phyloP scores from a whole-genome alignment of 2,888 invertebrate genomes.

The Drosophila longiperda region DNA sequence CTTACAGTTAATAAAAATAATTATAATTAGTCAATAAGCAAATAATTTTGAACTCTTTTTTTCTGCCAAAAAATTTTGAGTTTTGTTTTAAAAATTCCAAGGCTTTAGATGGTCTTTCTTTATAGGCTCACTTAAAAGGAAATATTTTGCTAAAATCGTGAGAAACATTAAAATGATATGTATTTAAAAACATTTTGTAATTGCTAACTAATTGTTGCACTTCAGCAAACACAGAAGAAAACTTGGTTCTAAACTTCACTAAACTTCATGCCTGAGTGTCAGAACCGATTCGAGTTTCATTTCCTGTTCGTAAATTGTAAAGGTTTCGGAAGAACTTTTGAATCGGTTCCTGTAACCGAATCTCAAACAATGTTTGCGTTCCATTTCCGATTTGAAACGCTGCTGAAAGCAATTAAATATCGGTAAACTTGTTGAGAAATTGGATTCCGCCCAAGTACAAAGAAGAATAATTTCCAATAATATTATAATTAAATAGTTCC shows the following conservation, averaged over 20 bases:
- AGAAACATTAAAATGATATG: background rate
- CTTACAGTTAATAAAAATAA: background rate
- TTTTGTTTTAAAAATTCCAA: background rate
- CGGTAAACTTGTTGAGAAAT: background rate
- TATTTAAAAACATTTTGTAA: background rate
- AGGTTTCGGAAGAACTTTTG: background rate
- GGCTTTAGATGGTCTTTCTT: background rate
- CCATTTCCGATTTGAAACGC: background rate
- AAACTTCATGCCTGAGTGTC: background rate
- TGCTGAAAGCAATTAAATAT: background rate
- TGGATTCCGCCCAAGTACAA: background rate
- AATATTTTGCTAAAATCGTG: background rate
- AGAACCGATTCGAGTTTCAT: background rate
- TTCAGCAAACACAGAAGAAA: background rate
- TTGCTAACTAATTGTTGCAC: background rate
- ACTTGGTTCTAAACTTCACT: background rate
- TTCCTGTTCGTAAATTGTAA: background rate
- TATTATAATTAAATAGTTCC: background rate
- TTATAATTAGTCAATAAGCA: background rate
- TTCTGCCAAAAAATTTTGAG: background rate
- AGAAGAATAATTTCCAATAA: background rate
- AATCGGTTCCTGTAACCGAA: constrained; percentile 2
- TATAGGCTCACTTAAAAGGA: background rate
- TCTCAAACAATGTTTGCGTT: background rate
- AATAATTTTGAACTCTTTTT: background rate